Conservation (phyloP, 2,888 invertebrate species). For the Tromatobia lineatoria region DNA sequence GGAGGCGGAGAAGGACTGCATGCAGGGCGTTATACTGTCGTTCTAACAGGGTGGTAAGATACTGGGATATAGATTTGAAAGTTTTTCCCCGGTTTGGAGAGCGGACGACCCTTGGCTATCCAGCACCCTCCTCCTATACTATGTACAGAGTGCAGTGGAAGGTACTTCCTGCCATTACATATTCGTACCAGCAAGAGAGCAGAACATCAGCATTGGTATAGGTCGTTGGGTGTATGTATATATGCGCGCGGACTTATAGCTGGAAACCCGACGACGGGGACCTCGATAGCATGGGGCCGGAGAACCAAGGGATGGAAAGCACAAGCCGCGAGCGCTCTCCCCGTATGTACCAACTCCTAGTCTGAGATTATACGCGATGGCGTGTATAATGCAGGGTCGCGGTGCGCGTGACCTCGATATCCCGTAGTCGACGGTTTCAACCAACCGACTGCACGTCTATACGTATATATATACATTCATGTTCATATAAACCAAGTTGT, state of each 20-base stretch:
- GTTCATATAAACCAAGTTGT: neutral
- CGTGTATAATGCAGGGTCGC: constrained; percentile 74
- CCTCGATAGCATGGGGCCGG: constrained; percentile 34
- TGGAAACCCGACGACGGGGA: constrained; percentile 15
- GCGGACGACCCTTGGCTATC: constrained; percentile 44
- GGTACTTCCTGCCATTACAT: constrained; percentile 26
- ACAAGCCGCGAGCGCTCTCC: constrained; percentile 47
- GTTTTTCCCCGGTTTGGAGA: constrained; percentile 50
- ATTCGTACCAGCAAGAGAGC: constrained; percentile 36
- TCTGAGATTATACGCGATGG: constrained; percentile 74
- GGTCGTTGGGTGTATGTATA: constrained; percentile 6
- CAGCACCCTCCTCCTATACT: constrained; percentile 19
- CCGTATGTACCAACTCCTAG: constrained; percentile 59
- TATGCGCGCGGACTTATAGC: constrained; percentile 15
- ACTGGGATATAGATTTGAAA: constrained; percentile 68
- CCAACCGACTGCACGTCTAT: constrained; percentile 6
- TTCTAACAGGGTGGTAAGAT: constrained; percentile 62
- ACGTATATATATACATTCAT: neutral
- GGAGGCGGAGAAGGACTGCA: constrained; percentile 60
- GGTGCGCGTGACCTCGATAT: constrained; percentile 73
- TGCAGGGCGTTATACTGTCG: constrained; percentile 63
- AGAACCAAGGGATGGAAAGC: constrained; percentile 3
- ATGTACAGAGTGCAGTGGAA: neutral
- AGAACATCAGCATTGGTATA: constrained; percentile 1
- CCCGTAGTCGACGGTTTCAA: constrained; percentile 43